These are phyloP conservation scores for Probaryconus sp. DNA, from an alignment of 1,140 invertebrate species.

Conservation along the genomic window DNA sequence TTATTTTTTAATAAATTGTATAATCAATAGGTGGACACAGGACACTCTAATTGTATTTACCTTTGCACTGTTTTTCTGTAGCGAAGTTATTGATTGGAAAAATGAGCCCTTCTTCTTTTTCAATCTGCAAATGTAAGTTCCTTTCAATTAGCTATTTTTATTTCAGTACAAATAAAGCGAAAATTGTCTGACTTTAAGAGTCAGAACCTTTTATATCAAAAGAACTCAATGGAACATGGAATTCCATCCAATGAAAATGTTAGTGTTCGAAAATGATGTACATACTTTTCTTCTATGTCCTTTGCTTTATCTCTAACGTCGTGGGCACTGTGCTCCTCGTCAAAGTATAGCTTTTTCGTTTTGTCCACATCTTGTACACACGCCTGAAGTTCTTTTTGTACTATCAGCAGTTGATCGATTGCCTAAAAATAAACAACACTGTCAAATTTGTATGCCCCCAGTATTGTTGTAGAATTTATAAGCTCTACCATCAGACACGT, in stretches of 20 bases:
- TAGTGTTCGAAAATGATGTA: too few species aligned
- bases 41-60: conserved; percentile 77
- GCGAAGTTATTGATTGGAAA: conserved; percentile 95
- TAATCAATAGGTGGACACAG: too few species aligned
- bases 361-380: conserved; percentile 95
- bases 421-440: conserved; percentile 80
- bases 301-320: conserved; percentile 96
- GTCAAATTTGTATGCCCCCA: conserved; percentile 10
- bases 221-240: conserved; percentile 2
- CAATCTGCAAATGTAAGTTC: conserved; percentile 82
- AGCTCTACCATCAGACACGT: too few species aligned
- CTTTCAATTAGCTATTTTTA: neutral
- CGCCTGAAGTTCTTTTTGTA: conserved; percentile 93
- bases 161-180: too few species aligned
- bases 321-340: conserved; percentile 96
- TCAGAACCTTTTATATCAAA: conserved; percentile 6
- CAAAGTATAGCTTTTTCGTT: conserved; percentile 95
- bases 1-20: neutral
- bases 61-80: conserved; percentile 97
- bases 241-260: too few species aligned
- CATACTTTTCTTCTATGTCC: conserved; percentile 97
- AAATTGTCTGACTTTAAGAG: too few species aligned
- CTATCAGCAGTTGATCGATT: conserved; percentile 89
- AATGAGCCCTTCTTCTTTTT: conserved; percentile 98
- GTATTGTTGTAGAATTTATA: too few species aligned